Evolutionary conservation across 1,140 invertebrate genomes (phyloP).

Genomic region (Pectinophora gossypiella): DNA sequence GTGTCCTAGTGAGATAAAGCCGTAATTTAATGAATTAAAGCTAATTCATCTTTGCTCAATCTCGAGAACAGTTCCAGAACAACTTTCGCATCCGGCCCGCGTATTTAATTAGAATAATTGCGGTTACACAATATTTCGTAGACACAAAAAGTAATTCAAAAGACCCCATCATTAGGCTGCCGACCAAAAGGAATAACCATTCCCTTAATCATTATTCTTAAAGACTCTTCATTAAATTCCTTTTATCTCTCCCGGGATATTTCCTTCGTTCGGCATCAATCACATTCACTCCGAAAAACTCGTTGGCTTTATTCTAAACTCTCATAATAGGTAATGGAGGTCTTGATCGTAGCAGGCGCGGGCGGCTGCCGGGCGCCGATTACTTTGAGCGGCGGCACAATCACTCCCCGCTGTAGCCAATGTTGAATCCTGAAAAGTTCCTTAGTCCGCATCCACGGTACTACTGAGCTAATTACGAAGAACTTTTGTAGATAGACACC

Average conservation of each 20-base stretch:
- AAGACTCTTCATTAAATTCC: slow-evolving; percentile 75
- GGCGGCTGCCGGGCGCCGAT: slow-evolving; percentile 63
- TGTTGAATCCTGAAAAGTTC: slow-evolving; percentile 68
- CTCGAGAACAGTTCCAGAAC: background rate
- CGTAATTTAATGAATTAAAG: too few relatives aligned
- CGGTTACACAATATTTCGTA: slow-evolving; percentile 48
- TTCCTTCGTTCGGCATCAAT: slow-evolving; percentile 71
- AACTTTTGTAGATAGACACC: slow-evolving; percentile 74
- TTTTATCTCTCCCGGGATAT: slow-evolving; percentile 73
- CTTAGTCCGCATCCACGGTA: slow-evolving; percentile 64
- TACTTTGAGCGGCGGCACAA: slow-evolving; percentile 68
- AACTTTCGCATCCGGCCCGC: background rate
- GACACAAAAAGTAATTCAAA: slow-evolving; percentile 63
- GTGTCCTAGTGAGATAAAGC: too few relatives aligned
- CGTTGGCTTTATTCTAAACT: slow-evolving; percentile 75
- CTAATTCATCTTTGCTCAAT: background rate
- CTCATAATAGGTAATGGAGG: slow-evolving; percentile 74
- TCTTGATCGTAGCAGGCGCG: slow-evolving; percentile 64
- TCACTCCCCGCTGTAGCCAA: slow-evolving; percentile 61
- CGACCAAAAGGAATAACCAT: slow-evolving; percentile 71
- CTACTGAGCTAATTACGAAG: slow-evolving; percentile 68
- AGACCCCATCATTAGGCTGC: slow-evolving; percentile 63
- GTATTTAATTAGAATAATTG: slow-evolving; percentile 44
- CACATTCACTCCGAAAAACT: slow-evolving; percentile 74
- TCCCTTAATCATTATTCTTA: slow-evolving; percentile 74